Percentiles rank a stretch among this genome's conserved stretches.
These are phyloP conservation scores for Elephas maximus DNA, from an alignment of 2,113 vertebrate species.

Conservation along the genomic window DNA sequence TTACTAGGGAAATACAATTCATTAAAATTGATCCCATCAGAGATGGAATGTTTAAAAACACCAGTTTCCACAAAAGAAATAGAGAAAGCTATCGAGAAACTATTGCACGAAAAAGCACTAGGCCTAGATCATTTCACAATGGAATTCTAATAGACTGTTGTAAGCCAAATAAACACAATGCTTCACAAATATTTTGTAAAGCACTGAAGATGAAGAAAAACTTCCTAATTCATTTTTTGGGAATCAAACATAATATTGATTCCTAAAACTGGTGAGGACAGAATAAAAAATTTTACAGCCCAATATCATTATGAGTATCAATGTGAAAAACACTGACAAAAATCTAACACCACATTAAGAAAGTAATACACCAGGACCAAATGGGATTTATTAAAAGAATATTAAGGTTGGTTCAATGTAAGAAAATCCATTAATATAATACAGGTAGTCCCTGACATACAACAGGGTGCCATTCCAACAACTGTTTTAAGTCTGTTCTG, in stretches of 20 bases:
- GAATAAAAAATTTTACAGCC: not conserved
- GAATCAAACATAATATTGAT: not conserved
- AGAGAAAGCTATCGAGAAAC: not conserved
- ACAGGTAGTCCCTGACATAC: no score
- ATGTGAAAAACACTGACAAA: not conserved
- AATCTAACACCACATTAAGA: not conserved
- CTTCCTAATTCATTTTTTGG: not conserved
- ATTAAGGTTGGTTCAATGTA: not conserved
- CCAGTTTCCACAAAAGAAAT: not conserved
- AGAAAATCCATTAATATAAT: not conserved
- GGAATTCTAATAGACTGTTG: not conserved
- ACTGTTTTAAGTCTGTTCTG: no score
- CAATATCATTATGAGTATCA: not conserved
- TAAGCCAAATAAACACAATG: not conserved
- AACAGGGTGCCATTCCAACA: no score
- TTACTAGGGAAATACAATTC: not conserved
- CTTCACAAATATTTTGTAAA: constrained; percentile 6
- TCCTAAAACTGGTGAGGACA: not conserved
- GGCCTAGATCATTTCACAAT: not conserved
- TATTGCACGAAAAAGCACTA: not conserved
- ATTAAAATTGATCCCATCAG: not conserved
- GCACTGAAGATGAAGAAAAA: not conserved
- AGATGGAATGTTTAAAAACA: not conserved
- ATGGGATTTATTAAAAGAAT: not conserved
- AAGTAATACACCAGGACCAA: not conserved